Conservation (phyloP, 2,113 vertebrate genomes). For the Atlantisia rogersi region DNA sequence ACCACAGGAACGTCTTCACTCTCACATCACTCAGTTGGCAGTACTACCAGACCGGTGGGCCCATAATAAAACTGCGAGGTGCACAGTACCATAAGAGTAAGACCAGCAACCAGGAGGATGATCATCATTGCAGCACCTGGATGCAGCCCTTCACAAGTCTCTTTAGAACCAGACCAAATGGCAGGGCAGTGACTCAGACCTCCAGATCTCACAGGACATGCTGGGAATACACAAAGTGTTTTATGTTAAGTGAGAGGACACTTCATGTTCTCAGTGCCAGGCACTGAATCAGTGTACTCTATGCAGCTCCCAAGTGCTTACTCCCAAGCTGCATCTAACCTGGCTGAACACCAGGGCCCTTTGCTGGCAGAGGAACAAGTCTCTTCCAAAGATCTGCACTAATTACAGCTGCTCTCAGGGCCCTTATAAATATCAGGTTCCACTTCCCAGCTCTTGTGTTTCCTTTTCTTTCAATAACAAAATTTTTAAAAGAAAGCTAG, state of each 20-base stretch:
- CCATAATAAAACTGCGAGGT: not conserved
- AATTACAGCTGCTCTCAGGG: constrained; percentile 26
- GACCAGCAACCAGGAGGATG: not conserved
- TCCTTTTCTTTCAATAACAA: constrained; percentile 2
- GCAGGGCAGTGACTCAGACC: not conserved
- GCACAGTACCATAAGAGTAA: not conserved
- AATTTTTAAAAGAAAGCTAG: not conserved
- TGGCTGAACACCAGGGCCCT: constrained; percentile 23
- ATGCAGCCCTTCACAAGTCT: not conserved
- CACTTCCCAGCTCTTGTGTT: constrained; percentile 30
- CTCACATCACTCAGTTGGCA: not conserved
- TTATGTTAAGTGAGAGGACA: not conserved
- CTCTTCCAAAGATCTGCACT: constrained; percentile 29
- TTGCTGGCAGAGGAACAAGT: constrained; percentile 23
- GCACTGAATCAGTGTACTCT: not conserved
- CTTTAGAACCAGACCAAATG: not conserved
- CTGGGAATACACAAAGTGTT: not conserved
- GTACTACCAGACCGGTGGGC: not conserved
- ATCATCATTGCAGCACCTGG: not conserved
- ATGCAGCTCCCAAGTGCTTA: not conserved
- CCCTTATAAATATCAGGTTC: constrained; percentile 31
- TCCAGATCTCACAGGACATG: not conserved
- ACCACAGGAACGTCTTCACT: not conserved
- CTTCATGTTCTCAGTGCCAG: not conserved
- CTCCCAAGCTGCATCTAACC: constrained; percentile 7